These are phyloP conservation scores for Metellina segmentata DNA, from an alignment of 2,888 invertebrate genomes.

Conservation along the genomic window DNA sequence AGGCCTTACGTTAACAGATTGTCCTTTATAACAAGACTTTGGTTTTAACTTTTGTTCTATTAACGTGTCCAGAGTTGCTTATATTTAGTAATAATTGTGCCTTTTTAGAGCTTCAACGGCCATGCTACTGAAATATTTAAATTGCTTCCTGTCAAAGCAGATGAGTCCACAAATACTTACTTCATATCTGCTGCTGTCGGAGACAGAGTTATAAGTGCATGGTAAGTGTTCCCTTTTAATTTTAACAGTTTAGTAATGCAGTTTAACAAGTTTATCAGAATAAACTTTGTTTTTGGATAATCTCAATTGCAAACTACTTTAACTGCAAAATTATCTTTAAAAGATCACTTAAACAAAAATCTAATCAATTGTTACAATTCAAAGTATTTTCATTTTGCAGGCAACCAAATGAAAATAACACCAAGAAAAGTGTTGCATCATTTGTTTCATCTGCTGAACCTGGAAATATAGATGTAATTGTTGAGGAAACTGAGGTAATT, in stretches of 20 bases:
- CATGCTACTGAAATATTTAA: constrained; percentile 84
- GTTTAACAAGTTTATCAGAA: not conserved
- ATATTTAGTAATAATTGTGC: not conserved
- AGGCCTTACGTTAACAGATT: not conserved
- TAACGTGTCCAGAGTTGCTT: not conserved
- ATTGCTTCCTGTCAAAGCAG: constrained; percentile 76
- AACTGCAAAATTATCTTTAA: not conserved
- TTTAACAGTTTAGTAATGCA: not conserved
- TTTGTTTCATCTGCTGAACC: constrained; percentile 79
- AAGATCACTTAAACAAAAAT: too few relatives aligned
- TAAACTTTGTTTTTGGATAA: constrained; percentile 1
- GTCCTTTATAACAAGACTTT: not conserved
- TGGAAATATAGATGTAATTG: constrained; percentile 77
- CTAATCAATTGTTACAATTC: too few relatives aligned
- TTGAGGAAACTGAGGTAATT: constrained; percentile 73
- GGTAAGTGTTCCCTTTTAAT: constrained; percentile 78
- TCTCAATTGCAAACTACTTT: not conserved
- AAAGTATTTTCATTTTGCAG: constrained; percentile 44
- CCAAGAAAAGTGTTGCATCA: constrained; percentile 78
- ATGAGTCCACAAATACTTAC: constrained; percentile 75
- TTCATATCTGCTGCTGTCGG: constrained; percentile 80
- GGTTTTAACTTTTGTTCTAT: not conserved
- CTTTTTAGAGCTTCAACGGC: constrained; percentile 84
- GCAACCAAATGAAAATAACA: constrained; percentile 74
- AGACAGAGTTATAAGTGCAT: constrained; percentile 80